Evolutionary conservation across 2,113 vertebrate species (phyloP).

Genomic region (Podarcis raffonei): DNA sequence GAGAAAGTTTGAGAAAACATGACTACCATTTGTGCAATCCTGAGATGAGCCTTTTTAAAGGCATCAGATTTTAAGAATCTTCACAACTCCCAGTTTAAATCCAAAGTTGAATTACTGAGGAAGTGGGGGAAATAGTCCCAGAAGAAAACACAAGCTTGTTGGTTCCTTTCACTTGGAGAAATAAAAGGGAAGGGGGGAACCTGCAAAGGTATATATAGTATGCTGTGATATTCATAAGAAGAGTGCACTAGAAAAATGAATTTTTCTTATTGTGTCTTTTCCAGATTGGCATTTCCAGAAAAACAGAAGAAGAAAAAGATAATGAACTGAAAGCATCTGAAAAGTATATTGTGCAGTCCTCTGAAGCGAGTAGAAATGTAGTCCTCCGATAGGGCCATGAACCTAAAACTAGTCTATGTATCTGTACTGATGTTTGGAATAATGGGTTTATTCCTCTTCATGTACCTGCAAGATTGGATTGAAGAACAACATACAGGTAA

Average conservation of each 20-base stretch:
- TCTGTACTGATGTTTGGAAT: slow-evolving; percentile 77
- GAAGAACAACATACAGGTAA: slow-evolving; percentile 75
- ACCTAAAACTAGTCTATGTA: slow-evolving; percentile 74
- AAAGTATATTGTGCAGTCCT: slow-evolving; percentile 48
- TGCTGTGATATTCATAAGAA: neutral
- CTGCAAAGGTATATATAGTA: neutral
- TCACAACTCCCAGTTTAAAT: neutral
- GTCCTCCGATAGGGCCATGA: slow-evolving; percentile 73
- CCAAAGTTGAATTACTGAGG: neutral
- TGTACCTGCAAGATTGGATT: slow-evolving; percentile 76
- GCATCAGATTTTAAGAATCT: neutral
- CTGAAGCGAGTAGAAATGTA: slow-evolving; percentile 59
- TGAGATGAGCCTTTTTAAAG: neutral
- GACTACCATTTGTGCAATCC: neutral
- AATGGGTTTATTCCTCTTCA: slow-evolving; percentile 77
- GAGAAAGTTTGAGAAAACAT: neutral
- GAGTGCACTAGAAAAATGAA: neutral
- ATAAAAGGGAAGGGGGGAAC: neutral
- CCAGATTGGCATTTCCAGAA: slow-evolving; percentile 49
- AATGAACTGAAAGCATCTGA: slow-evolving; percentile 2
- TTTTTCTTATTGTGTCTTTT: slow-evolving; percentile 44
- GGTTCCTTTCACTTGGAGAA: no score
- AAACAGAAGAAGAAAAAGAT: neutral
- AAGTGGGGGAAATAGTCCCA: no score
- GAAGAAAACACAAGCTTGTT: neutral